Conservation (phyloP, 2,888 invertebrate genomes). For the Zaprionus obscuricornis region DNA sequence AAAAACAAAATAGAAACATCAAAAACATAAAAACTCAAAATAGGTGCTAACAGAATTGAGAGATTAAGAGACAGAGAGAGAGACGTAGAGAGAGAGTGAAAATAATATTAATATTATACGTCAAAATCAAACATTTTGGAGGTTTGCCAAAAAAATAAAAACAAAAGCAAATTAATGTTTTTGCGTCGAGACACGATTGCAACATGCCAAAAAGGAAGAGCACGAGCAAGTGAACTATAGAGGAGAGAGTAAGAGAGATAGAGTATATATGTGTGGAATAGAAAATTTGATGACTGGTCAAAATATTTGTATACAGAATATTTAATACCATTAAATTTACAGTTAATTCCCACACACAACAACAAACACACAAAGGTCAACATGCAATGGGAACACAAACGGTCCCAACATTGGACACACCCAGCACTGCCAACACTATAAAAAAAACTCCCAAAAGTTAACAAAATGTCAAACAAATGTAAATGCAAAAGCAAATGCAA, state of each 20-base stretch:
- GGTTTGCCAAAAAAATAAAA: slow-evolving; percentile 42
- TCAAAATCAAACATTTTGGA: slow-evolving; percentile 55
- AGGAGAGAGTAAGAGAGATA: background rate
- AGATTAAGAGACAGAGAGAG: background rate
- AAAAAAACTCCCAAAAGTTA: slow-evolving; percentile 9
- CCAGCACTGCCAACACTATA: slow-evolving; percentile 32
- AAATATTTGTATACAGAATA: slow-evolving; percentile 1
- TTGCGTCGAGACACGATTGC: slow-evolving; percentile 51
- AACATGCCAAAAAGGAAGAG: slow-evolving; percentile 17
- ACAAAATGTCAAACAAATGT: slow-evolving; percentile 20
- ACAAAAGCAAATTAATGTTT: slow-evolving; percentile 5
- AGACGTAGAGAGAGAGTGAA: slow-evolving; percentile 3
- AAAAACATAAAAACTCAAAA: slow-evolving; percentile 27
- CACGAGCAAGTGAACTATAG: no score
- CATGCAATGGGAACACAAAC: slow-evolving; percentile 35
- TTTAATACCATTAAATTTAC: slow-evolving; percentile 1
- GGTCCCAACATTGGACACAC: slow-evolving; percentile 42
- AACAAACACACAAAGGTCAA: slow-evolving; percentile 8
- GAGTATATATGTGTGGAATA: slow-evolving; percentile 6
- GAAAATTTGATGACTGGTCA: slow-evolving; percentile 20
- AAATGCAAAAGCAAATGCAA: slow-evolving; percentile 15
- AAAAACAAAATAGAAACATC: no score
- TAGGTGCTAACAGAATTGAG: slow-evolving; percentile 30
- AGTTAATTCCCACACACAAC: slow-evolving; percentile 19
- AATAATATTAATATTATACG: slow-evolving; percentile 48